A percentile compares a stretch with the other conserved stretches of the same genome.
Conservation (phyloP, 2,113 vertebrate species). For the Sakesphorus luctuosus region DNA sequence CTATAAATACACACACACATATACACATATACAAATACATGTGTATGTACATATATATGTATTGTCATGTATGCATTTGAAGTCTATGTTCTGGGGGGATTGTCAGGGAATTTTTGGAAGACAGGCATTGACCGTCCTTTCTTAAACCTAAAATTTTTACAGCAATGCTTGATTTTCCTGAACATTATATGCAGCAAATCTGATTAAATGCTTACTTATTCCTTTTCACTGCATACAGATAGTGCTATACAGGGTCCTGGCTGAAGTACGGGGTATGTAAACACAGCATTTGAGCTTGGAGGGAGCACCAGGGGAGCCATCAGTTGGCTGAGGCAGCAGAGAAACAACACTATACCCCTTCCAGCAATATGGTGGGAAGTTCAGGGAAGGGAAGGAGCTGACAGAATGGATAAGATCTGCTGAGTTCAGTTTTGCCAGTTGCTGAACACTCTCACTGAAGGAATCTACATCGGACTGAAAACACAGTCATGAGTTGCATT, state of each 20-base stretch:
- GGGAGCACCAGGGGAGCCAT: rapidly evolving
- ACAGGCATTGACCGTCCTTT: not conserved
- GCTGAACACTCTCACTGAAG: not conserved
- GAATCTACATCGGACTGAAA: not conserved
- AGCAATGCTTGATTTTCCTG: not conserved
- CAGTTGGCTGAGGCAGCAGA: not conserved
- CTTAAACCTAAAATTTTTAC: not conserved
- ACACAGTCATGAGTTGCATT: not conserved
- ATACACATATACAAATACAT: rapidly evolving
- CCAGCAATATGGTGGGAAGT: not conserved
- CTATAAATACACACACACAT: not conserved
- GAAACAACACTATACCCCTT: not conserved
- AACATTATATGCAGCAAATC: not conserved
- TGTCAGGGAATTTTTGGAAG: not conserved
- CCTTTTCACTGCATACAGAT: not conserved
- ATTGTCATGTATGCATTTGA: not conserved
- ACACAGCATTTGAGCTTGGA: not conserved
- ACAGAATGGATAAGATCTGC: too few species aligned
- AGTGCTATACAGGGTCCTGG: not conserved
- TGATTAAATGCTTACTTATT: not conserved
- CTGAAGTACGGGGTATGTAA: not conserved
- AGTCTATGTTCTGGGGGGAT: not conserved
- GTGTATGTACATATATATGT: not conserved
- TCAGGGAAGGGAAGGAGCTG: not conserved
- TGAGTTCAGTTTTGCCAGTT: not conserved